Conservation (phyloP, 2,888 invertebrate genomes). For the Agrilus biguttatus region DNA sequence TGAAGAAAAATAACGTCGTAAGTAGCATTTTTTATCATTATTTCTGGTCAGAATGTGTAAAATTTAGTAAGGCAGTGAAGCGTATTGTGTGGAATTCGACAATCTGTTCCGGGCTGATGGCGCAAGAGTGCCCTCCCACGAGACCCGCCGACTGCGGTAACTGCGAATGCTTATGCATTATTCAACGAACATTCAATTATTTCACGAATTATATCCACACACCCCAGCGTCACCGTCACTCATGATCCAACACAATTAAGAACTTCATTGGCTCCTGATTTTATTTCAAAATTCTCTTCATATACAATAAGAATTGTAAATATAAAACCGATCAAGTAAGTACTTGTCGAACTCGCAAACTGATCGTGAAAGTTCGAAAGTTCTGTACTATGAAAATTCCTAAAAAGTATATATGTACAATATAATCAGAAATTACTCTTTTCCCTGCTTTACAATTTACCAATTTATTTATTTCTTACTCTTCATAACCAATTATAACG, state of each 20-base stretch:
- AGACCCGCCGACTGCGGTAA: slow-evolving; percentile 20
- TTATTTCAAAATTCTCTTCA: slow-evolving; percentile 1
- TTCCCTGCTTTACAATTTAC: too few relatives aligned
- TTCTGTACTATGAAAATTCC: too few relatives aligned
- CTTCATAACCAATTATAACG: too few relatives aligned
- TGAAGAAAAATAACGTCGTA: too few relatives aligned
- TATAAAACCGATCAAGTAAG: too few relatives aligned
- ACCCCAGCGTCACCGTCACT: slow-evolving; percentile 8
- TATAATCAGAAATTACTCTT: too few relatives aligned
- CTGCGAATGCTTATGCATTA: slow-evolving; percentile 26
- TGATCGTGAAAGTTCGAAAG: too few relatives aligned
- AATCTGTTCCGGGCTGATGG: slow-evolving; percentile 21
- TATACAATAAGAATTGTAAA: neutral
- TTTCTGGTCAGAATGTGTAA: slow-evolving; percentile 11
- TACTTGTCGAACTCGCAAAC: too few relatives aligned
- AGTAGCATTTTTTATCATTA: slow-evolving; percentile 5
- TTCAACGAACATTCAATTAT: slow-evolving; percentile 34
- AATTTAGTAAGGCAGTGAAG: slow-evolving; percentile 27
- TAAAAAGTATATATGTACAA: too few relatives aligned
- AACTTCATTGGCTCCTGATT: slow-evolving; percentile 2
- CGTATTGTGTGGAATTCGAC: slow-evolving; percentile 23
- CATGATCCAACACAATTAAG: slow-evolving; percentile 7
- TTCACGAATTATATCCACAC: slow-evolving; percentile 24
- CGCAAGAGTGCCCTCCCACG: slow-evolving; percentile 24
- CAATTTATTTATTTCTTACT: too few relatives aligned